Evolutionary conservation across 2,888 invertebrate genomes (phyloP), one percentile per base, ranked within the genome.

Genomic region (Punctoribates punctum): DNA sequence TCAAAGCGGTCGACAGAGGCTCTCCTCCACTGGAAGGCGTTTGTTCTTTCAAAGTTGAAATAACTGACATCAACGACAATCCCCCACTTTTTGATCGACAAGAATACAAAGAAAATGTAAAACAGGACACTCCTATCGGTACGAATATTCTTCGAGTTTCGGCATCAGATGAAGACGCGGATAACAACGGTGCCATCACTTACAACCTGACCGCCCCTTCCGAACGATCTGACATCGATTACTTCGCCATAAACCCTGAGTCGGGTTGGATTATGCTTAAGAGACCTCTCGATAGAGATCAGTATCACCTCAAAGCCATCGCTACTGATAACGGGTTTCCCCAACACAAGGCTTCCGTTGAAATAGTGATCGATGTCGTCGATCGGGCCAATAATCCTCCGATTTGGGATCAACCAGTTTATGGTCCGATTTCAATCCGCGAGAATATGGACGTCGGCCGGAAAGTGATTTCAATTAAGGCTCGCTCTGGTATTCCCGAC

Each of bases 1-100:
- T 97, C 0, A 96, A 97, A 85, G 99, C 97, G 6, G 96, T 96
- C 0, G 99, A 99, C 88, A 93, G 96, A 83, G 99, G 97, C n/a
- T 94, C 94, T 84, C 96, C 97, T 0, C 94, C 95, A 0, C 85
- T 99, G 80, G 97, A 97, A 85, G 96, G 97, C 34, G 96, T 97
- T 80, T 99, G 99, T 85, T 97, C 97, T 9, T 98, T 99, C 84
- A 96, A 95, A 20, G 96, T 96, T 70, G 96, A 96, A 87, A 95
- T 98, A 75, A 94, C 94, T 0, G 98, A 98, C 84, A 94, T 96
- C 65, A 99, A 98, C 83, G 98, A 98, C 84, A 97, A 97, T 85
- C 94, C 95, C 9, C 95, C 95, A 11, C 86, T 95, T 74, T 96
- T 96, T 85, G 95, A 95, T 86, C 88, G 95, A 87, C 95, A 95